A percentile compares a stretch with the other conserved stretches of the same genome.
These are phyloP conservation scores for Meles meles DNA, from an alignment of 2,113 vertebrate species.

Conservation along the genomic window DNA sequence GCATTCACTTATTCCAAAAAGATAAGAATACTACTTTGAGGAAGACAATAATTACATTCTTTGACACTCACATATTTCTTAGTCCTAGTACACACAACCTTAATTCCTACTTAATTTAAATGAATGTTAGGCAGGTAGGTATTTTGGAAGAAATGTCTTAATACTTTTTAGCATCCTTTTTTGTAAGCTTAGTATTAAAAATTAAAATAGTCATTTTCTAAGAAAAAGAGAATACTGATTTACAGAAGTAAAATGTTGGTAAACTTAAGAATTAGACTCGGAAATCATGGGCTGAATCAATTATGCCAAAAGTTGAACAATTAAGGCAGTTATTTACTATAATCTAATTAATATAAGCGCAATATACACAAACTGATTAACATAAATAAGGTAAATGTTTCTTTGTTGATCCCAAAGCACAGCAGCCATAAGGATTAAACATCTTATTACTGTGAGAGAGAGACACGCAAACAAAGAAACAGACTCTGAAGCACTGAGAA, in stretches of 20 bases:
- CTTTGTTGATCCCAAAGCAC: conserved; percentile 10
- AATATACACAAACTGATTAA: conserved; percentile 5
- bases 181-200: not conserved
- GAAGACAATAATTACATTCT: conserved; percentile 15
- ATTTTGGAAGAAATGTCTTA: not conserved
- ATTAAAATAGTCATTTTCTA: not conserved
- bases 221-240: conserved; percentile 9
- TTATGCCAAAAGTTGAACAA: not conserved
- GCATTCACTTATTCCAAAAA: conserved; percentile 28
- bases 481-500: not conserved
- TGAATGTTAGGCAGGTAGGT: not conserved
- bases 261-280: not conserved
- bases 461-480: not conserved
- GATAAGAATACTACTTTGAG: not conserved
- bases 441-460: not conserved
- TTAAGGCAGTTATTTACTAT: not conserved
- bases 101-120: conserved; percentile 29
- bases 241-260: conserved; percentile 1
- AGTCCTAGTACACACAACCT: not conserved
- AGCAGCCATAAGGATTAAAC: not conserved
- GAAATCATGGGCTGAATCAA: not conserved
- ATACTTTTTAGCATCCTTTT: not conserved
- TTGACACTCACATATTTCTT: not conserved
- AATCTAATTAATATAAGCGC: not conserved
- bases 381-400: not conserved